Evolutionary conservation across 2,888 invertebrate genomes (phyloP).

Genomic region (Nephrotoma flavescens): DNA sequence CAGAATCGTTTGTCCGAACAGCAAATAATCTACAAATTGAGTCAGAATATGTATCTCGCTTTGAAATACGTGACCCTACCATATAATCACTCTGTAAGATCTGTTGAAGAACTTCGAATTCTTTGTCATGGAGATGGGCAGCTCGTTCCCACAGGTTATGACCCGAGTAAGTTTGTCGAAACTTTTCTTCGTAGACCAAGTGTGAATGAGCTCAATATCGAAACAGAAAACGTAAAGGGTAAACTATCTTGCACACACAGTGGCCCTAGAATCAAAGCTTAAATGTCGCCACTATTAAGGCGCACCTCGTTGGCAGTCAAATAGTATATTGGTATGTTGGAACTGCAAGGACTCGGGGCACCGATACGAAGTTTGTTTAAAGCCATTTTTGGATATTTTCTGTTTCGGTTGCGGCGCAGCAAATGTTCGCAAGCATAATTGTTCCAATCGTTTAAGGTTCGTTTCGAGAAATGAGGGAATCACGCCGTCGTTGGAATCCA

Average conservation of each 20-base stretch:
- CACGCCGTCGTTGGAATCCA: too few relatives aligned
- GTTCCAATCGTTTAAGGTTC: too few relatives aligned
- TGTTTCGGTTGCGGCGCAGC: not conserved
- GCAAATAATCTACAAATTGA: not conserved
- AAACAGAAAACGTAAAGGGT: too few relatives aligned
- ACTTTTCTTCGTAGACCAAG: not conserved
- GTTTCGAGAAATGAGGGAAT: not conserved
- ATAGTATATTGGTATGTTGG: too few relatives aligned
- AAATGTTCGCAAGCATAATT: too few relatives aligned
- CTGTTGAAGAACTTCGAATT: not conserved
- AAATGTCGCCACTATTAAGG: too few relatives aligned
- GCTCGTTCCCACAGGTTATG: not conserved
- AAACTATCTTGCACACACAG: too few relatives aligned
- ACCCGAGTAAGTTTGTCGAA: not conserved
- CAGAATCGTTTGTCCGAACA: not conserved
- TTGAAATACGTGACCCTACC: not conserved
- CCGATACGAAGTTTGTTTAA: too few relatives aligned
- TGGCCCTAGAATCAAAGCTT: too few relatives aligned
- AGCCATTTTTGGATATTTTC: not conserved
- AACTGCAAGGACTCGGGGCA: not conserved
- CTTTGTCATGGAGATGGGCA: not conserved
- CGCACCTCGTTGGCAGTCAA: too few relatives aligned
- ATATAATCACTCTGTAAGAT: not conserved
- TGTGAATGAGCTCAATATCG: too few relatives aligned
- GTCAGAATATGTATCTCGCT: not conserved